Evolutionary conservation across 2,113 vertebrate species (phyloP), one percentile per base, ranked within the genome.

Genomic region (Thinocorus orbignyianus): DNA sequence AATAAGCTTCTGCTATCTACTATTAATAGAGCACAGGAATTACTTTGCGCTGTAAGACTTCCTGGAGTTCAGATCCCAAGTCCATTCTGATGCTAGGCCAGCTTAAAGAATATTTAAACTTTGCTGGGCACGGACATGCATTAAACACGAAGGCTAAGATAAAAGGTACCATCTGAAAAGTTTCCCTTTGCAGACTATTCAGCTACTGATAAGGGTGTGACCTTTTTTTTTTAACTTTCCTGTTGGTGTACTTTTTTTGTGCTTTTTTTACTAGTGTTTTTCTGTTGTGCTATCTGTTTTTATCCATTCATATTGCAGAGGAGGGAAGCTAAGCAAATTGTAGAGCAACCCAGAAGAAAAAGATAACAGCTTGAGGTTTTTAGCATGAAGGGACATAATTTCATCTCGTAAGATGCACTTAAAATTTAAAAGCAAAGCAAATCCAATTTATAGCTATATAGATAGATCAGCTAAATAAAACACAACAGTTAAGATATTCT

Each of bases 341-440:
- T 1, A 71, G 22, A 72, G 18, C 48, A 26, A 84, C 23, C 28
- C 9, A 65, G 61, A 78, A 24, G 28, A 44, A 79, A 68, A 60
- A 61, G 13, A 20, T 24, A 80, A 39, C 13, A 73, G 48, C 48
- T 80, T 68, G 70, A 46, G 35, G 35, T 41, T 83, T 88, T 54
- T 51, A 65, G 39, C 33, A 92, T 71, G 28, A 76, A 82, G 73
- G 17, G 33, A 44, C 7, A 2, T 48, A 26, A 83, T 94, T 89
- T 69, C 35, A 88, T n/a, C 64, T 30, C 79, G 55, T 28, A 90
- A 62, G 42, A 93, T 28, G 46, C 39, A 79, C n/a, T 81, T 84
- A 42, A 73, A 85, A 68, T 89, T 79, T 78, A 93, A 84, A 95
- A 91, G 70, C 41, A 89, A 96, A 72, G 33, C 44, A 79, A 92